phyloP scores from a whole-genome alignment of 2,797 vertebrate genomes.

The Ceyx erithaca region DNA sequence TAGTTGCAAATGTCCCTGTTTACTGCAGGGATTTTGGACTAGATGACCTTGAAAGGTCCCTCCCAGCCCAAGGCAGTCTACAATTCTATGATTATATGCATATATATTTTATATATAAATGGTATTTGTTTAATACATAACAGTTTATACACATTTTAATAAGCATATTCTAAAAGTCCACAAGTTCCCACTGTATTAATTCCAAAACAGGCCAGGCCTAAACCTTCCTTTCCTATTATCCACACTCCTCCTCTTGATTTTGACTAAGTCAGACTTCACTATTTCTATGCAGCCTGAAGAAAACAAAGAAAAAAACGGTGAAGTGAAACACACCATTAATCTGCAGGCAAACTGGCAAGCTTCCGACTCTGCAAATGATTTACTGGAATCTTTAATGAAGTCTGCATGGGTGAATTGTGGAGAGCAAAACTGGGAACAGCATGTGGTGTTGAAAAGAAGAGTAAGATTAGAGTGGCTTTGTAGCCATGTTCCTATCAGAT shows the following conservation, averaged over 20 bases:
- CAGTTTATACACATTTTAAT: background rate
- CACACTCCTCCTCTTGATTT: background rate
- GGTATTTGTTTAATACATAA: background rate
- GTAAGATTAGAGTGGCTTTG: background rate
- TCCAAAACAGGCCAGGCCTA: background rate
- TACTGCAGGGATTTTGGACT: background rate
- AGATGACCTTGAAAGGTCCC: background rate
- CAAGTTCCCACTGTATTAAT: background rate
- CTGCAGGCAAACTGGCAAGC: background rate
- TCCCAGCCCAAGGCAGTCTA: background rate
- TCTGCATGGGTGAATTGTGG: background rate
- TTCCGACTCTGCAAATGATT: background rate
- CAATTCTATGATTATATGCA: background rate
- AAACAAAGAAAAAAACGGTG: background rate
- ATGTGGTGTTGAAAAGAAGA: background rate
- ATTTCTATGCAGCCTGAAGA: background rate
- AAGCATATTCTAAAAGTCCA: background rate
- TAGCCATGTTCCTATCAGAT: background rate
- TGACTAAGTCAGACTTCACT: background rate
- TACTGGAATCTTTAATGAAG: background rate
- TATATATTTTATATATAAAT: background rate
- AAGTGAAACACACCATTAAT: background rate
- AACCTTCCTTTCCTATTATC: background rate
- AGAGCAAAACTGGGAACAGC: background rate
- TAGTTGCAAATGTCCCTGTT: background rate